Percentiles rank a stretch among this genome's conserved stretches.
Conservation (phyloP, 2,888 invertebrate species). For the Agrilus cyanescens region DNA sequence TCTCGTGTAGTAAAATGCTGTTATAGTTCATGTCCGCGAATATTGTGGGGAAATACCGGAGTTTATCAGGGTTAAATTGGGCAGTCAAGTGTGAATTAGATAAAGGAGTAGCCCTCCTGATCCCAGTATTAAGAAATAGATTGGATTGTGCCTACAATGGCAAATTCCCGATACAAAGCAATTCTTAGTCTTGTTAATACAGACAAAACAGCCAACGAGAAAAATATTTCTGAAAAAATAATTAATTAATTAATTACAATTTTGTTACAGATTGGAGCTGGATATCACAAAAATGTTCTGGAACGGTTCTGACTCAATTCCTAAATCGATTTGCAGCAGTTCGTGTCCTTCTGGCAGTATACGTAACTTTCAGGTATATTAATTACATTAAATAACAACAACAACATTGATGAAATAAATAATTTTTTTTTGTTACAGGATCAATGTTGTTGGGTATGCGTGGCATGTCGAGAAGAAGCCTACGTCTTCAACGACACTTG, state of each 20-base stretch:
- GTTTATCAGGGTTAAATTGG: too few species aligned
- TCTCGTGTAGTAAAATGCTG: too few species aligned
- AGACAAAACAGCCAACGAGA: neutral
- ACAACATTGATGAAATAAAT: too few species aligned
- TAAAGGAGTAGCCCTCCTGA: too few species aligned
- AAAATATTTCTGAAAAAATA: neutral
- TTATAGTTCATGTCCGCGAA: too few species aligned
- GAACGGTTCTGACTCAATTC: conserved; percentile 34
- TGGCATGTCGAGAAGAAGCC: conserved; percentile 50
- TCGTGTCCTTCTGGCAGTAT: conserved; percentile 49
- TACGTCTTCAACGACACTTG: conserved; percentile 51
- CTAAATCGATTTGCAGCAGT: conserved; percentile 49
- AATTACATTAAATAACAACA: too few species aligned
- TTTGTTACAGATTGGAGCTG: conserved; percentile 32
- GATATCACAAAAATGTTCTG: conserved; percentile 38
- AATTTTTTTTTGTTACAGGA: conserved; percentile 30
- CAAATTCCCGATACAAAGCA: too few species aligned
- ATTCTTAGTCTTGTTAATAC: neutral
- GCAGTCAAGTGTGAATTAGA: too few species aligned
- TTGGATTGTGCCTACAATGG: too few species aligned
- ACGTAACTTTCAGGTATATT: conserved; percentile 42
- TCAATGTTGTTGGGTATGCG: conserved; percentile 60
- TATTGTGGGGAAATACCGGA: too few species aligned
- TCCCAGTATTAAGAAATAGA: too few species aligned
- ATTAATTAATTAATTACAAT: neutral